Evolutionary conservation across 2,888 invertebrate genomes (phyloP).

Genomic region (Agonopterix alstromeriana): DNA sequence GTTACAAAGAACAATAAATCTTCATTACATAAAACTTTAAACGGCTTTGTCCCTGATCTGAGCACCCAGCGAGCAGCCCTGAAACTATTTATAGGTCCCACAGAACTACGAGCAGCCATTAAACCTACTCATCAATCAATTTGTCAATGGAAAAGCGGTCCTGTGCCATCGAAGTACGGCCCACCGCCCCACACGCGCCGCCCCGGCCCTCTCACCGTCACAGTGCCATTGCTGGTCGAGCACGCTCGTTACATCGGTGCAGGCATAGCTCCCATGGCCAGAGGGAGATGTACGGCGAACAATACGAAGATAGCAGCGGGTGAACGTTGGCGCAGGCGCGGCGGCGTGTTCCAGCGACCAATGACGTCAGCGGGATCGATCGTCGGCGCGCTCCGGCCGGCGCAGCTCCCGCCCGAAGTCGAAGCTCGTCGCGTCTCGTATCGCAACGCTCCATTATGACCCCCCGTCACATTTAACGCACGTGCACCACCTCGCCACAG

Average conservation of each 20-base stretch:
- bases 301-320: neutral
- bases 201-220: neutral
- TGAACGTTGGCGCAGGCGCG: conserved; percentile 18
- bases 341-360: conserved; percentile 19
- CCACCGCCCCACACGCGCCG: neutral
- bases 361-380: conserved; percentile 71
- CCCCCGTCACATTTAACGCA: conserved; percentile 38
- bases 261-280: neutral
- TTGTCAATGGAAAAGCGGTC: conserved; percentile 53
- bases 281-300: conserved; percentile 22
- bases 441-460: conserved; percentile 1
- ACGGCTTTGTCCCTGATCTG: too few relatives aligned
- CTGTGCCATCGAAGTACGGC: neutral
- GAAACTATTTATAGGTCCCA: conserved; percentile 16
- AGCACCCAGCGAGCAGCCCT: neutral
- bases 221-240: neutral
- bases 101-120: conserved; percentile 11
- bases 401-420: conserved; percentile 17
- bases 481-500: conserved; percentile 26
- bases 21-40: too few relatives aligned
- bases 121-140: conserved; percentile 49
- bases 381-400: conserved; percentile 25
- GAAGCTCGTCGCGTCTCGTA: conserved; percentile 6
- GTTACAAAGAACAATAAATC: too few relatives aligned
- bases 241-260: neutral